phyloP scores from a whole-genome alignment of 2,888 invertebrate genomes.

The Drosophila sordidula region DNA sequence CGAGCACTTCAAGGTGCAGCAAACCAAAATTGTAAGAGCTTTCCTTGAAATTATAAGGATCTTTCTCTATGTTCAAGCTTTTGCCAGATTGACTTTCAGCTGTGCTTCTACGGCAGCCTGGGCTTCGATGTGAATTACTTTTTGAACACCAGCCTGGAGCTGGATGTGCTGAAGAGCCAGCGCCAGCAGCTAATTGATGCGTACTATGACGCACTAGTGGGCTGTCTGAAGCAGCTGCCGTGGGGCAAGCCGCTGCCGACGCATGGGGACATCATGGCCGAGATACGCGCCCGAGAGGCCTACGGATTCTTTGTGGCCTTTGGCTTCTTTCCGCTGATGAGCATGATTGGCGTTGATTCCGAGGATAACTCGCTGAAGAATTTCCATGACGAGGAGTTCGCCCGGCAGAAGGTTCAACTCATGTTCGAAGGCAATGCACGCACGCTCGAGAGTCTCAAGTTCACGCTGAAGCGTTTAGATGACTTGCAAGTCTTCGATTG shows the following conservation, averaged over 20 bases:
- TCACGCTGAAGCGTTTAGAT: constrained; percentile 76
- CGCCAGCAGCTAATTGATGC: constrained; percentile 73
- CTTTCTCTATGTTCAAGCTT: not conserved
- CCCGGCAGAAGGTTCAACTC: constrained; percentile 80
- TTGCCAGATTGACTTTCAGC: constrained; percentile 84
- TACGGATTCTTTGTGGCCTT: constrained; percentile 84
- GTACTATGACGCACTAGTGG: constrained; percentile 71
- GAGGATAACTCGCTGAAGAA: constrained; percentile 82
- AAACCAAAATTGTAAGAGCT: constrained; percentile 84
- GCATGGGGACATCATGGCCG: constrained; percentile 70
- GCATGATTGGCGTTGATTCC: constrained; percentile 82
- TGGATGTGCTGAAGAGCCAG: constrained; percentile 72
- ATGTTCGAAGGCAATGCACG: constrained; percentile 83
- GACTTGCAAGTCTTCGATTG: constrained; percentile 79
- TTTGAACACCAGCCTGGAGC: constrained; percentile 82
- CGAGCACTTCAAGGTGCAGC: constrained; percentile 68
- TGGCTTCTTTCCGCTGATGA: constrained; percentile 83
- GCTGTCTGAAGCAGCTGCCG: constrained; percentile 67
- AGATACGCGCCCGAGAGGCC: constrained; percentile 76
- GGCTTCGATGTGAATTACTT: constrained; percentile 85
- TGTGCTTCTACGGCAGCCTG: constrained; percentile 83
- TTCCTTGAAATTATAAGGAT: too few species aligned
- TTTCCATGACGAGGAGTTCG: constrained; percentile 79
- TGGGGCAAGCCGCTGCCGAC: constrained; percentile 66
- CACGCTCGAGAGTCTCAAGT: constrained; percentile 79